Evolutionary conservation across 1,140 invertebrate species (phyloP).

Genomic region (Danaus plexippus): DNA sequence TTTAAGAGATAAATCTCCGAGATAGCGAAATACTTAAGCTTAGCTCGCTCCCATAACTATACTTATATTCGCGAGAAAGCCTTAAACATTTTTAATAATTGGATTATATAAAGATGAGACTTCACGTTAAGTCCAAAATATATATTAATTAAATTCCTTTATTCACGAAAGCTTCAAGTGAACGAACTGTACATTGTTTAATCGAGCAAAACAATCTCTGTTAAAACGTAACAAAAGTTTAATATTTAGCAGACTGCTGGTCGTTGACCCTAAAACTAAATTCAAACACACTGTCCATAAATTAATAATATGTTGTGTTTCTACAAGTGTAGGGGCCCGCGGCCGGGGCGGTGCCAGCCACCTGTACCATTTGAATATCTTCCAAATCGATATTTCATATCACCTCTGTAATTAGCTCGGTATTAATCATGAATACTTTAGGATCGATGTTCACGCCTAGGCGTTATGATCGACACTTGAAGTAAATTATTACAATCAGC

Average conservation of each 20-base stretch:
- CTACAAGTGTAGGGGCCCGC: slow-evolving; percentile 42
- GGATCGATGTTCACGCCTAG: slow-evolving; percentile 53
- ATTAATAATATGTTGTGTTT: slow-evolving; percentile 24
- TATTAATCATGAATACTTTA: slow-evolving; percentile 49
- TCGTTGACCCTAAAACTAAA: too few species aligned
- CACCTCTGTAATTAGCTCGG: slow-evolving; percentile 62
- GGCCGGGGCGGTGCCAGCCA: slow-evolving; percentile 53
- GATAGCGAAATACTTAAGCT: slow-evolving; percentile 37
- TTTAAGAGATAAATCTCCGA: slow-evolving; percentile 57
- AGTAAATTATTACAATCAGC: slow-evolving; percentile 1
- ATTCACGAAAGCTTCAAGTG: too few species aligned
- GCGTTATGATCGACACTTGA: slow-evolving; percentile 44
- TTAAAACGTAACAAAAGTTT: too few species aligned
- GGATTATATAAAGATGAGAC: slow-evolving; percentile 9
- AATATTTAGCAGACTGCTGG: too few species aligned
- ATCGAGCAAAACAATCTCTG: too few species aligned
- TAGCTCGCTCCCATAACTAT: slow-evolving; percentile 38
- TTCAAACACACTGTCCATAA: slow-evolving; percentile 8
- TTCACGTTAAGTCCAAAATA: too few species aligned
- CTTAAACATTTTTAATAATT: slow-evolving; percentile 22
- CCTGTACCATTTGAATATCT: slow-evolving; percentile 59
- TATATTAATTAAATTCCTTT: too few species aligned
- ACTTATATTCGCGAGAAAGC: slow-evolving; percentile 15
- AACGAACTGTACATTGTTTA: too few species aligned
- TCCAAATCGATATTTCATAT: slow-evolving; percentile 66